phyloP scores from a whole-genome alignment of 2,888 invertebrate species.

The Aspidiotus rigidus region DNA sequence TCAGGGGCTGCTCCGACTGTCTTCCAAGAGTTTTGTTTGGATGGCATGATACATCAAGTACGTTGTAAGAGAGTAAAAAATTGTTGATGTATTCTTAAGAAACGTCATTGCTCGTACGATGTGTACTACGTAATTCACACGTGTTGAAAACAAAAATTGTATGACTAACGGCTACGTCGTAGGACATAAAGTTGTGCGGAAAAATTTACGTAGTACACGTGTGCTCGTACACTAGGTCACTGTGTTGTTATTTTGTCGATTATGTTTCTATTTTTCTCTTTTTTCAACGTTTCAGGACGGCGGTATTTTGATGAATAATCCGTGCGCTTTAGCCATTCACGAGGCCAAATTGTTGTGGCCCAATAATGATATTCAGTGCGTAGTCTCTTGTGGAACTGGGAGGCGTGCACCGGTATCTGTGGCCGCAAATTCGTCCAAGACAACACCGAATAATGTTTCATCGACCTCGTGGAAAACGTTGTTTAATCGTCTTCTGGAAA shows the following conservation, averaged over 20 bases:
- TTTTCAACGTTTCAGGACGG: slow-evolving; percentile 52
- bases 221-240: no score
- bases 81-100: neutral
- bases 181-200: neutral
- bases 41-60: slow-evolving; percentile 60
- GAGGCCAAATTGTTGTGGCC: slow-evolving; percentile 80
- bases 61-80: neutral
- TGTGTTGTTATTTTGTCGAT: no score
- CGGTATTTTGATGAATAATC: slow-evolving; percentile 79
- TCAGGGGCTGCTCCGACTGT: slow-evolving; percentile 87
- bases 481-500: slow-evolving; percentile 69
- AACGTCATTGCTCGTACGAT: neutral
- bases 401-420: slow-evolving; percentile 45
- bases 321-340: slow-evolving; percentile 76
- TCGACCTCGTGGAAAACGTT: slow-evolving; percentile 63
- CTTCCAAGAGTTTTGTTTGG: slow-evolving; percentile 69
- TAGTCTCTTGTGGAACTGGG: slow-evolving; percentile 77
- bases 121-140: neutral
- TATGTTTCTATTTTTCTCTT: neutral
- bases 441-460: slow-evolving; percentile 43
- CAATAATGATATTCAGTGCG: slow-evolving; percentile 58
- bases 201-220: neutral
- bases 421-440: slow-evolving; percentile 19
- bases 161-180: neutral
- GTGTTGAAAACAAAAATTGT: neutral